Percentiles rank a stretch among this genome's conserved stretches.
Evolutionary conservation across 2,797 vertebrate species (phyloP).

Genomic region (Telmatherina bonti): DNA sequence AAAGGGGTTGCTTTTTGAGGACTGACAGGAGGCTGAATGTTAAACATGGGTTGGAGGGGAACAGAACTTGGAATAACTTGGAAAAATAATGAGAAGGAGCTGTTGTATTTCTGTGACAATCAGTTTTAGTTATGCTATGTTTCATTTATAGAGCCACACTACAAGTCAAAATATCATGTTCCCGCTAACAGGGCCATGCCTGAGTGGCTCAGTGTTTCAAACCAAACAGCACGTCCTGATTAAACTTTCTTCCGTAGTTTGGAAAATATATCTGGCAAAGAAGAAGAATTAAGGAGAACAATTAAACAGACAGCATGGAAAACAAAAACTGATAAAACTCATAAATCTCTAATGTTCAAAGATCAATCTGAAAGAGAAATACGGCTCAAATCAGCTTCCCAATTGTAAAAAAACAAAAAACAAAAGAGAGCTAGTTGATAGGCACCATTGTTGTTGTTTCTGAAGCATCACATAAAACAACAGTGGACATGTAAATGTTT

Average conservation of each 20-base stretch:
- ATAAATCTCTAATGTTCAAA: too few species aligned
- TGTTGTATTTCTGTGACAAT: slow-evolving; percentile 54
- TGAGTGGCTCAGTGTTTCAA: not conserved
- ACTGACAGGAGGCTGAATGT: slow-evolving; percentile 45
- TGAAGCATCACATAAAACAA: too few species aligned
- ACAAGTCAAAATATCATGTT: slow-evolving; percentile 45
- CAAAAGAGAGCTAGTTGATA: too few species aligned
- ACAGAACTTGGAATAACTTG: slow-evolving; percentile 26
- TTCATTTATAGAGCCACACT: slow-evolving; percentile 43
- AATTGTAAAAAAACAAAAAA: too few species aligned
- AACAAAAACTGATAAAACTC: not conserved
- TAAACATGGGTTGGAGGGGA: slow-evolving; percentile 10
- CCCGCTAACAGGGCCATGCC: not conserved
- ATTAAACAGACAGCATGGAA: not conserved
- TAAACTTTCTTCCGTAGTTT: slow-evolving; percentile 12
- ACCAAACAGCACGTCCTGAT: slow-evolving; percentile 2
- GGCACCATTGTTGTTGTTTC: too few species aligned
- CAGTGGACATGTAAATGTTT: too few species aligned
- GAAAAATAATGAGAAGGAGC: slow-evolving; percentile 30
- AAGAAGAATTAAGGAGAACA: not conserved
- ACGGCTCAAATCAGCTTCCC: too few species aligned
- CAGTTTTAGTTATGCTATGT: slow-evolving; percentile 49
- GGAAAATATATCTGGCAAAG: not conserved
- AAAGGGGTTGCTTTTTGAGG: slow-evolving; percentile 17
- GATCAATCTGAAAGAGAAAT: too few species aligned